Percentiles rank a stretch among this genome's conserved stretches.
These are phyloP conservation scores for Ommatoiulus sabulosus DNA, from an alignment of 2,888 invertebrate genomes.

Conservation along the genomic window DNA sequence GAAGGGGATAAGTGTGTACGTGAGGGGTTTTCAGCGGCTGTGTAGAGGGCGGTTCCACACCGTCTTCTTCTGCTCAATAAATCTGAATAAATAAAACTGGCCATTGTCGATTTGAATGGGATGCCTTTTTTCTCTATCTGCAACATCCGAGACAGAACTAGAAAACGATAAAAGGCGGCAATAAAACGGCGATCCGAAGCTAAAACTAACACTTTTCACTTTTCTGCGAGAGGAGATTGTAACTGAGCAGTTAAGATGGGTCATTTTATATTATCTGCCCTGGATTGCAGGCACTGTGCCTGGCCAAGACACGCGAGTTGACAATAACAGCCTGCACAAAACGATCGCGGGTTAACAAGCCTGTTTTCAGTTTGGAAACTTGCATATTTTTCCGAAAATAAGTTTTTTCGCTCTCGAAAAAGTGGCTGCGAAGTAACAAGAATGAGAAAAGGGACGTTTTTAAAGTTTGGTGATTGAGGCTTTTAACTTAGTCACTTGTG, in stretches of 20 bases:
- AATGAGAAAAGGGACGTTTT: not conserved
- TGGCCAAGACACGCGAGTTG: not conserved
- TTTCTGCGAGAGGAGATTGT: conserved; percentile 43
- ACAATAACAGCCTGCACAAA: conserved; percentile 34
- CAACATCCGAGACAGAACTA: conserved; percentile 23
- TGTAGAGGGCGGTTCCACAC: not conserved
- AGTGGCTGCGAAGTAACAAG: conserved; percentile 16
- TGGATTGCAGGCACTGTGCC: conserved; percentile 19
- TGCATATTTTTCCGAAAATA: not conserved
- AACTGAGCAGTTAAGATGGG: conserved; percentile 31
- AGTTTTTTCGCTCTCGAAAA: not conserved
- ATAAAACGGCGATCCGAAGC: not conserved
- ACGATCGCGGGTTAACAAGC: conserved; percentile 17
- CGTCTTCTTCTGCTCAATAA: conserved; percentile 54
- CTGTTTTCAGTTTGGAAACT: not conserved
- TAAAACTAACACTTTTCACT: conserved; percentile 42
- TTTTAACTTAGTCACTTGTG: too few relatives aligned
- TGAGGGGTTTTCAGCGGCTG: conserved; percentile 17
- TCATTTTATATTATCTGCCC: not conserved
- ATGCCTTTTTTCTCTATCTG: conserved; percentile 24
- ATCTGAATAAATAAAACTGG: conserved; percentile 54
- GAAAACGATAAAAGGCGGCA: conserved; percentile 27
- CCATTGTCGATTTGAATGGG: conserved; percentile 44
- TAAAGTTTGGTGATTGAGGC: too few relatives aligned
- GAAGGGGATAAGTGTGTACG: not conserved